Percentiles rank a stretch among this genome's conserved stretches.
phyloP scores from a whole-genome alignment of 2,797 vertebrate genomes.

The Etheostoma nigrum region DNA sequence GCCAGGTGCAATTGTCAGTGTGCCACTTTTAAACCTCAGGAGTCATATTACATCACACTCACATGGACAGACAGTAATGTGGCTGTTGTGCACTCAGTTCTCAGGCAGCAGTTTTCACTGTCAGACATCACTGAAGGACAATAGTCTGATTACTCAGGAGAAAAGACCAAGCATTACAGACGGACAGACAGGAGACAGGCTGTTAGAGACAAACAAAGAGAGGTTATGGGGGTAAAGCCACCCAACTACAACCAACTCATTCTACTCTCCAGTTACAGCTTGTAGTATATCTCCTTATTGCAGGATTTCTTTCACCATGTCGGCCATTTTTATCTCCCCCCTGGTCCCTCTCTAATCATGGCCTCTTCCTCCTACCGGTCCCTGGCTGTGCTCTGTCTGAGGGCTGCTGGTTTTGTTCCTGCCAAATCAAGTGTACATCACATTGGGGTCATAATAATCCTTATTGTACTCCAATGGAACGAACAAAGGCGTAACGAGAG shows the following conservation, averaged over 20 bases:
- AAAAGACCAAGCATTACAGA: background rate
- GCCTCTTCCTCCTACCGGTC: slow-evolving; percentile 24
- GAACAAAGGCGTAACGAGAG: slow-evolving; percentile 34
- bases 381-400: slow-evolving; percentile 37
- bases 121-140: slow-evolving; percentile 31
- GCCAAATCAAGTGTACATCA: slow-evolving; percentile 69
- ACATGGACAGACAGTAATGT: slow-evolving; percentile 16
- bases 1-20: slow-evolving; percentile 11
- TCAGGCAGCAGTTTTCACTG: slow-evolving; percentile 41
- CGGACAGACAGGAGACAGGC: background rate
- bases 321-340: background rate
- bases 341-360: background rate
- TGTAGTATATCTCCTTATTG: slow-evolving; percentile 2
- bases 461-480: slow-evolving; percentile 53
- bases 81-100: slow-evolving; percentile 28
- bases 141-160: slow-evolving; percentile 5
- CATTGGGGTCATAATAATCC: slow-evolving; percentile 63
- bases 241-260: background rate
- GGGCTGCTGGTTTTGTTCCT: slow-evolving; percentile 64
- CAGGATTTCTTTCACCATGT: slow-evolving; percentile 23
- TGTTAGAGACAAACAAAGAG: background rate
- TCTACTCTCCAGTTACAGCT: background rate
- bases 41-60: slow-evolving; percentile 44
- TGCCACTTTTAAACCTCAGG: slow-evolving; percentile 22
- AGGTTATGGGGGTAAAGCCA: background rate